Evolutionary conservation across 2,113 vertebrate genomes (phyloP), one percentile per base, ranked within the genome.

Genomic region (Psilopogon haemacephalus): DNA sequence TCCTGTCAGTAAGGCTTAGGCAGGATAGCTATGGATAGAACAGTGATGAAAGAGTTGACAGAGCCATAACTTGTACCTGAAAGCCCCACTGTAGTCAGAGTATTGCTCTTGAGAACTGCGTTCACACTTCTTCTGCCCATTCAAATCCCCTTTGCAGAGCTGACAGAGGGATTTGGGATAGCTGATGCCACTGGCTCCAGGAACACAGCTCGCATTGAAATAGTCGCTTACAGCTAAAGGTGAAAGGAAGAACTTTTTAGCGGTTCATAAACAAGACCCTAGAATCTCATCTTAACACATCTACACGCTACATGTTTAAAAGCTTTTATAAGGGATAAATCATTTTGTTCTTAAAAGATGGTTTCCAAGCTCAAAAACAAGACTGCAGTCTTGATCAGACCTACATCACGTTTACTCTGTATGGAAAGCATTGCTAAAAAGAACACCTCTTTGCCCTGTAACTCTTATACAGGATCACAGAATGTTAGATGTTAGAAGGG

Each of bases 181-280:
- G 6, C 44, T 77, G 6, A 71, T 33, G 2, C 89, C 93, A 56
- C 91, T 96, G 11, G 98, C 98, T 64, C 99, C 99, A 1, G 99
- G 99, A 88, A 99, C 90, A 12, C 99, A 99, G 96, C 99, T 99
- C 44, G 97, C 97, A 4, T 9, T 98, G 89, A 99, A 99, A 92
- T 98, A 99, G 13, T 98, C 94, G 11, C 98, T 98, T 79, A 99
- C 98, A 30, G 98, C 99, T 99, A 95, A 11, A 94, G 17, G 19
- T 44, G 44, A 72, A 93, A 75, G 27, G 35, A 93, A 15, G 42
- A 70, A 15, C 6, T 16, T 63, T 77, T 91, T 67, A 86, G 60
- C 30, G 55, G 52, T 6, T 21, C 84, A 46, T 37, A 92, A 80
- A 62, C 35, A 72, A 64, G 37, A 77, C 48, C 15, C 15, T 54